Conservation (phyloP, 2,113 vertebrate species). For the Ammodytes dubius region DNA sequence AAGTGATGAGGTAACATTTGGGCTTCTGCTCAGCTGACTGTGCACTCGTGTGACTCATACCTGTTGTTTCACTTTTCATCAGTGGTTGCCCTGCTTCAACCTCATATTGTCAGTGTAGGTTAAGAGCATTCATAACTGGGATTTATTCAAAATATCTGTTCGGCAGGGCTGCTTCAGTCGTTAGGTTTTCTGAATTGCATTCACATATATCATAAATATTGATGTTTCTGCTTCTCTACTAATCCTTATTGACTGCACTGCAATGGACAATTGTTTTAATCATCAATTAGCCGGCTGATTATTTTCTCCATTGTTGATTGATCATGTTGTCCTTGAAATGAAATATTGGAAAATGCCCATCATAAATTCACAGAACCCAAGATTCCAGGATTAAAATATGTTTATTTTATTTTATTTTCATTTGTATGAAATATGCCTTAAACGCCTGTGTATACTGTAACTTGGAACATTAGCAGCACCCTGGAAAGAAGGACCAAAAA, state of each 20-base stretch:
- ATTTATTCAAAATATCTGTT: not conserved
- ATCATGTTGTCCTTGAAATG: not conserved
- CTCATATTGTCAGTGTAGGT: constrained; percentile 17
- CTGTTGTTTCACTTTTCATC: constrained; percentile 21
- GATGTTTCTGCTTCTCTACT: not conserved
- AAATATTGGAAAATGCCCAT: not conserved
- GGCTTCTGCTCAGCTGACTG: constrained; percentile 8
- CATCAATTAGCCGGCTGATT: not conserved
- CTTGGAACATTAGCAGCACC: not conserved
- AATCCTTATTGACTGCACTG: not conserved
- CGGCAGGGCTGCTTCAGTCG: not conserved
- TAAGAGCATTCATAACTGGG: not conserved
- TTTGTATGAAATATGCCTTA: not conserved
- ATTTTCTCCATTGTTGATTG: not conserved
- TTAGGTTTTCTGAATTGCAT: not conserved
- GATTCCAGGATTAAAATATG: not conserved
- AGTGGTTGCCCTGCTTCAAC: not conserved
- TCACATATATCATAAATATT: not conserved
- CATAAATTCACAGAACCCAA: too few species aligned
- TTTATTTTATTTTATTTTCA: too few species aligned
- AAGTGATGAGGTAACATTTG: not conserved
- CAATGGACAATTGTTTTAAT: not conserved
- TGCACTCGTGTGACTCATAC: constrained; percentile 32
- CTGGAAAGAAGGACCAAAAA: not conserved
- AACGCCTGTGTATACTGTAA: not conserved